Conservation (phyloP, 2,888 invertebrate species). For the Palloptera scutellata region DNA sequence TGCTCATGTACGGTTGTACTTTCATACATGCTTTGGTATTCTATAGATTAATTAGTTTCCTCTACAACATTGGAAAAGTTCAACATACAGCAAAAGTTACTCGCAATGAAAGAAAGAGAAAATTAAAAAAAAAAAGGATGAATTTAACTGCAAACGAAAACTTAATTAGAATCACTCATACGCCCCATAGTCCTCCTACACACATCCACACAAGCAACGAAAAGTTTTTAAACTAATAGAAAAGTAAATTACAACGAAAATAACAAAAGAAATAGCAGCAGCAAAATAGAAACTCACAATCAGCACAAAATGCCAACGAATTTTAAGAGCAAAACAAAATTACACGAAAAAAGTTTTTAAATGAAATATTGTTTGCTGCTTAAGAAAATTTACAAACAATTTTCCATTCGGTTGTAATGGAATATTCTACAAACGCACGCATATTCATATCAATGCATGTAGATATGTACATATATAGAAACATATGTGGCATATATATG, state of each 20-base stretch:
- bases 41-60: too few relatives aligned
- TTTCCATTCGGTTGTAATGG: constrained; percentile 5
- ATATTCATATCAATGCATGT: constrained; percentile 1
- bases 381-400: constrained; percentile 36
- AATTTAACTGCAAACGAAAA: neutral
- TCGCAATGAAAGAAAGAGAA: too few relatives aligned
- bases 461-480: constrained; percentile 39
- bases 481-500: neutral
- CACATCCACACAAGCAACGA: neutral
- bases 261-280: neutral
- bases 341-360: constrained; percentile 27
- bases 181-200: neutral
- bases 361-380: constrained; percentile 28
- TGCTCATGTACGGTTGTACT: too few relatives aligned
- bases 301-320: constrained; percentile 13
- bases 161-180: constrained; percentile 16
- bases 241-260: neutral
- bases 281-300: neutral
- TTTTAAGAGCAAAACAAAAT: neutral
- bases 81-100: too few relatives aligned
- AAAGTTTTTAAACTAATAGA: constrained; percentile 3
- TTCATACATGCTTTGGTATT: too few relatives aligned
- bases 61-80: too few relatives aligned
- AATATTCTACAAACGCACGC: neutral
- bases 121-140: neutral